Percentiles rank a stretch among this genome's conserved stretches.
Conservation (phyloP, 2,113 vertebrate species). For the Ciconia boyciana region DNA sequence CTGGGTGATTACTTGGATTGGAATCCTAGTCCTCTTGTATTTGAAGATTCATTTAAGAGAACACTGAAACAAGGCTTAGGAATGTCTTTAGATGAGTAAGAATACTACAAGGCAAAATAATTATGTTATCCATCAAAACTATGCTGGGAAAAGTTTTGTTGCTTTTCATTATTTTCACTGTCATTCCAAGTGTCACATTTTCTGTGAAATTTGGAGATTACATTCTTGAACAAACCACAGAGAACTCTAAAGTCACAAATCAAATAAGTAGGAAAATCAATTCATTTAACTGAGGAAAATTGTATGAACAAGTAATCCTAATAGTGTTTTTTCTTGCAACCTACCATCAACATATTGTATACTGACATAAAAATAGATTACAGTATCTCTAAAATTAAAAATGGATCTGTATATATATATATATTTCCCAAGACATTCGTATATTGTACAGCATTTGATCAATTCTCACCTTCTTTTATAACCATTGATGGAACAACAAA, state of each 20-base stretch:
- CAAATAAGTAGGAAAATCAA: conserved; percentile 67
- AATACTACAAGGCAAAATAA: neutral
- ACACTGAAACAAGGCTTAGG: neutral
- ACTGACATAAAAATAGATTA: conserved; percentile 70
- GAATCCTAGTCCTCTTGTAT: neutral
- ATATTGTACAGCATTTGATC: conserved; percentile 54
- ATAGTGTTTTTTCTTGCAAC: conserved; percentile 36
- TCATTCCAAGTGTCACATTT: conserved; percentile 12
- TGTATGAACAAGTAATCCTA: conserved; percentile 58
- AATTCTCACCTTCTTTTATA: conserved; percentile 59
- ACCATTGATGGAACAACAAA: conserved; percentile 68
- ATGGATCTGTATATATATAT: conserved; percentile 61
- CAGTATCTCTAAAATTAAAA: conserved; percentile 71
- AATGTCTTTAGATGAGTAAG: neutral
- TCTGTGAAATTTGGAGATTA: conserved; percentile 43
- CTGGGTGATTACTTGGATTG: neutral
- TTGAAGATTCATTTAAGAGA: neutral
- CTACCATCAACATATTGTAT: conserved; percentile 42
- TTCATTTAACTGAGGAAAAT: conserved; percentile 61
- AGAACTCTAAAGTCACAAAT: conserved; percentile 49
- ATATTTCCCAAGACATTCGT: conserved; percentile 60
- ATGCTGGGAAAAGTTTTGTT: neutral
- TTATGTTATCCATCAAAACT: neutral
- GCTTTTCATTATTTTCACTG: neutral
- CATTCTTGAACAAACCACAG: conserved; percentile 36